A percentile compares a stretch with the other conserved stretches of the same genome.
phyloP scores from a whole-genome alignment of 1,140 invertebrate genomes.

The Drosophila azteca region DNA sequence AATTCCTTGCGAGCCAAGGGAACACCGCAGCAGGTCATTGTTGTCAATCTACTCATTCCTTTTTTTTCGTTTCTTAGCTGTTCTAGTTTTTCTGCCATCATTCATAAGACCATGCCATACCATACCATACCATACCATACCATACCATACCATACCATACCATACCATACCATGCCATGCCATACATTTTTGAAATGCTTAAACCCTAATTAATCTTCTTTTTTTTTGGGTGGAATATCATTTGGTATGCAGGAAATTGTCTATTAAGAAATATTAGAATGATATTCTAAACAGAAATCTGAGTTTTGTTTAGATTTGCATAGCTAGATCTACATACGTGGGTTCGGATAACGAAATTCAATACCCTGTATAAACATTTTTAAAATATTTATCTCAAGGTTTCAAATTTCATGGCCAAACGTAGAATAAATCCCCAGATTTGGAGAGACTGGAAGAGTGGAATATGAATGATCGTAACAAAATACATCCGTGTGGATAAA shows the following conservation, averaged over 20 bases:
- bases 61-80: conserved; percentile 3
- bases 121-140: too few species aligned
- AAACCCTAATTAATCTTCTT: conserved; percentile 32
- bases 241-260: conserved; percentile 6
- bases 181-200: conserved; percentile 45
- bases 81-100: conserved; percentile 36
- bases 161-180: too few species aligned
- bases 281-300: not conserved
- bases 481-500: too few species aligned
- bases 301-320: not conserved
- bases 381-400: too few species aligned
- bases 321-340: not conserved
- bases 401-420: too few species aligned
- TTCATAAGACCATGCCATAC: conserved; percentile 24
- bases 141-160: conserved; percentile 12
- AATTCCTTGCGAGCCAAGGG: conserved; percentile 46
- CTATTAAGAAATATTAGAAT: not conserved
- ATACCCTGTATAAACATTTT: too few species aligned
- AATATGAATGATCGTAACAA: too few species aligned
- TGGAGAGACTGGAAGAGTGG: too few species aligned
- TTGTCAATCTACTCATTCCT: conserved; percentile 64
- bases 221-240: conserved; percentile 8
- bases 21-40: conserved; percentile 67
- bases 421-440: too few species aligned
- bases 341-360: too few species aligned